phyloP scores from a whole-genome alignment of 2,888 invertebrate genomes.

The Calameuta pallipes region DNA sequence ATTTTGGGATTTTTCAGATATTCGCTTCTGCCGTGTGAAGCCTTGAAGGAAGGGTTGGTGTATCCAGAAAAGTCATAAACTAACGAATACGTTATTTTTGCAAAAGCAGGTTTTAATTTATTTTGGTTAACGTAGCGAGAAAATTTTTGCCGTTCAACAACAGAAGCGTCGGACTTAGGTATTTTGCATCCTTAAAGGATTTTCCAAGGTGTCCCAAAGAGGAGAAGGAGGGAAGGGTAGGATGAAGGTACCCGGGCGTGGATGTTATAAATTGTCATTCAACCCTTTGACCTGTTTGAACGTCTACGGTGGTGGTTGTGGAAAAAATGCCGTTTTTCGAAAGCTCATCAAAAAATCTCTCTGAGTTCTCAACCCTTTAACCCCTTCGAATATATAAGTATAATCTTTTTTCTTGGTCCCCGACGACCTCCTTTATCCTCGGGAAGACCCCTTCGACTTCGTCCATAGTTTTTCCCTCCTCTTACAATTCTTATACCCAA shows the following conservation, averaged over 20 bases:
- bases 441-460: too few species aligned
- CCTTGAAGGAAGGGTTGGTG: neutral
- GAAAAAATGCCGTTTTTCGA: slow-evolving; percentile 4
- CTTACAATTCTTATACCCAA: too few species aligned
- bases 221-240: too few species aligned
- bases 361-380: slow-evolving; percentile 1
- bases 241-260: neutral
- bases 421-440: neutral
- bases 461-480: too few species aligned
- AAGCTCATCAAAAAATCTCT: slow-evolving; percentile 8
- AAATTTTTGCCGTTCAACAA: neutral
- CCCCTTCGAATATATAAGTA: neutral
- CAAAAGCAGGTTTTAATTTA: neutral
- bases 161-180: neutral
- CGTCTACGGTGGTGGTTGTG: too few species aligned
- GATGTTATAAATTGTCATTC: slow-evolving; percentile 7
- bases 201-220: neutral
- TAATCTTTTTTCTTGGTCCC: slow-evolving; percentile 4
- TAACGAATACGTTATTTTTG: neutral
- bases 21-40: neutral
- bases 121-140: neutral
- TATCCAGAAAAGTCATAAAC: neutral
- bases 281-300: slow-evolving; percentile 4
- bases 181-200: neutral
- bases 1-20: neutral